Conservation (phyloP, 2,113 vertebrate genomes). For the Podilymbus podiceps region DNA sequence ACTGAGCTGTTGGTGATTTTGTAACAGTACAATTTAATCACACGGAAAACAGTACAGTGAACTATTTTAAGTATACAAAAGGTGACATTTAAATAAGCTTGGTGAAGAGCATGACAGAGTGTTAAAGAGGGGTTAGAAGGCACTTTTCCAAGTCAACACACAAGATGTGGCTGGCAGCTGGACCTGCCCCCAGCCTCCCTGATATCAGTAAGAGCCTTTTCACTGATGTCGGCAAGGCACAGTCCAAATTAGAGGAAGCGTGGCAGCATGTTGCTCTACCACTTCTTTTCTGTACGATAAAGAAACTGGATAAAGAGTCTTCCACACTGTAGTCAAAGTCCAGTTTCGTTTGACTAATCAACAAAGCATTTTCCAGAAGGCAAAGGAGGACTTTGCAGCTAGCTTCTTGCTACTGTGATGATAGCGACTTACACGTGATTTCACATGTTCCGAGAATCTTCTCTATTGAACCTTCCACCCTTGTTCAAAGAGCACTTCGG, state of each 20-base stretch:
- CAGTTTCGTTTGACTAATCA: not conserved
- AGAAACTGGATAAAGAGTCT: not conserved
- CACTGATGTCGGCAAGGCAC: fast-evolving
- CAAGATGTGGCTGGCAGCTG: not conserved
- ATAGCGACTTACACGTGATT: not conserved
- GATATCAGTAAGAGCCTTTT: not conserved
- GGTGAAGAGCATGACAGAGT: not conserved
- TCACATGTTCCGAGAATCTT: not conserved
- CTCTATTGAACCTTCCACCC: not conserved
- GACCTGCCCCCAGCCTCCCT: not conserved
- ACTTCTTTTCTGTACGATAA: not conserved
- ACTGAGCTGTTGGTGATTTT: not conserved
- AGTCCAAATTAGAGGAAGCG: not conserved
- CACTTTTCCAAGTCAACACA: not conserved
- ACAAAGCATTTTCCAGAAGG: not conserved
- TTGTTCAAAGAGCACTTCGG: not conserved
- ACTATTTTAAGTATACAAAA: not conserved
- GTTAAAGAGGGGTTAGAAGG: not conserved
- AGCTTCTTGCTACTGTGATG: not conserved
- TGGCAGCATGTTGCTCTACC: not conserved
- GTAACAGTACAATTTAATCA: not conserved
- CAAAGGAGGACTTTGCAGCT: not conserved
- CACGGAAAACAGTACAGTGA: not conserved
- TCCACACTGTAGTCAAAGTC: not conserved
- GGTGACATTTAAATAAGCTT: not conserved